phyloP scores from a whole-genome alignment of 1,140 invertebrate species.

The Leptopilina boulardi region DNA sequence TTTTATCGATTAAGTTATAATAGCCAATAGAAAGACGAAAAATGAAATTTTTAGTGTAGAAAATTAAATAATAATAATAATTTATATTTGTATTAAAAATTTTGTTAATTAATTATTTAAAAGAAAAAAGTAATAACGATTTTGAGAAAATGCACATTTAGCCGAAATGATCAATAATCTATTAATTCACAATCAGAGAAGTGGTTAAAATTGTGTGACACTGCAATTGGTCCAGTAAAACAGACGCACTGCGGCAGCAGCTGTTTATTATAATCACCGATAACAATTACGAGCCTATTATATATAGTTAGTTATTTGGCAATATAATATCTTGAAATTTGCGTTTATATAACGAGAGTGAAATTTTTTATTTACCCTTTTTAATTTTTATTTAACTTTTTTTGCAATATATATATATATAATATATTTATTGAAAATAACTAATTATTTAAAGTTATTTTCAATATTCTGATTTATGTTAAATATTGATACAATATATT shows the following conservation, averaged over 20 bases:
- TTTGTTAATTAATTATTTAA: no score
- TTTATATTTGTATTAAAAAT: no score
- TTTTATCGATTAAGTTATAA: no score
- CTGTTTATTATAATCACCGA: constrained; percentile 31
- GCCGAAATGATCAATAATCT: not conserved
- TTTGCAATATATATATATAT: no score
- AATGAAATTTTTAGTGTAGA: no score
- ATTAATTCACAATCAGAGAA: constrained; percentile 10
- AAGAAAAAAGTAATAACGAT: not conserved
- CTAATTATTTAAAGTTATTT: no score
- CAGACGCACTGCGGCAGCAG: constrained; percentile 19
- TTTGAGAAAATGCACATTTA: not conserved
- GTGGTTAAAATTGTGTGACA: constrained; percentile 4
- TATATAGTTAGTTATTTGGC: constrained; percentile 7
- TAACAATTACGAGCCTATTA: constrained; percentile 8
- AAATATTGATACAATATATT: no score
- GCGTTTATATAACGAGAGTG: constrained; percentile 14
- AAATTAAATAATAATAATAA: no score
- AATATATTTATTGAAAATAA: no score
- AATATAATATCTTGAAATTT: constrained; percentile 45
- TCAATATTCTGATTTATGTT: no score
- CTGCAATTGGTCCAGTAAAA: constrained; percentile 9
- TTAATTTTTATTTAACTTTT: no score
- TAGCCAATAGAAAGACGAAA: no score
- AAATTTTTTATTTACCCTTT: not conserved